phyloP scores from a whole-genome alignment of 2,113 vertebrate species.

The Lepisosteus osseus region DNA sequence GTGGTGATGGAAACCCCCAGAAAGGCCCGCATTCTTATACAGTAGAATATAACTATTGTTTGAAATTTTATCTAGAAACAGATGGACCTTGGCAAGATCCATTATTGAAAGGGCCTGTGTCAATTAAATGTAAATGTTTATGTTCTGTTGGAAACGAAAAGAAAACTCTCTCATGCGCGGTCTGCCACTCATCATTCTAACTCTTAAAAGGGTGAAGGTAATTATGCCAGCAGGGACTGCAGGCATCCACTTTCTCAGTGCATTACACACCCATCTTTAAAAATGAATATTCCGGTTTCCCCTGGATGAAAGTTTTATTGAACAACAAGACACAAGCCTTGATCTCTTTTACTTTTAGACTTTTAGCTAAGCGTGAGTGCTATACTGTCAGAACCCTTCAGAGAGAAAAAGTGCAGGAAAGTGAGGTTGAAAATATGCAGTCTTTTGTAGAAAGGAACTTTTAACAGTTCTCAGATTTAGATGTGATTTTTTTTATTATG shows the following conservation, averaged over 20 bases:
- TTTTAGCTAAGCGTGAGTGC: slow-evolving; percentile 5
- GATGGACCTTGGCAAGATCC: slow-evolving; percentile 16
- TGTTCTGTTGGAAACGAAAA: slow-evolving; percentile 46
- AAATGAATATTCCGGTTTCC: slow-evolving; percentile 10
- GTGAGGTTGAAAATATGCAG: too few species aligned
- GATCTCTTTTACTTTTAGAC: too few species aligned
- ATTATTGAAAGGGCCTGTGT: slow-evolving; percentile 29
- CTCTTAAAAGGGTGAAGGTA: slow-evolving; percentile 38
- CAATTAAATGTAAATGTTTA: slow-evolving; percentile 42
- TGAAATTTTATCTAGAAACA: slow-evolving; percentile 8
- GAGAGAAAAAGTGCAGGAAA: slow-evolving; percentile 7
- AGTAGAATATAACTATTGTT: slow-evolving; percentile 21
- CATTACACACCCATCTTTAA: neutral
- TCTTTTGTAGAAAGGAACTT: too few species aligned
- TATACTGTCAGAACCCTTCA: slow-evolving; percentile 16
- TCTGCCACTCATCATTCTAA: slow-evolving; percentile 40
- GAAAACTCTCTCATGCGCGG: slow-evolving; percentile 11
- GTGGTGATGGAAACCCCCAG: slow-evolving; percentile 7
- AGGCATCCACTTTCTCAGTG: slow-evolving; percentile 24
- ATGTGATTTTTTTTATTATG: too few species aligned
- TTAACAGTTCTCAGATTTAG: too few species aligned
- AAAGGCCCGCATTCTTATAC: slow-evolving; percentile 24
- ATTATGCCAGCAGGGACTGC: slow-evolving; percentile 56
- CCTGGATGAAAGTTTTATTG: neutral
- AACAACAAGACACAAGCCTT: neutral